These are phyloP conservation scores for Tor tambroides DNA, from an alignment of 2,113 vertebrate species.

Conservation along the genomic window DNA sequence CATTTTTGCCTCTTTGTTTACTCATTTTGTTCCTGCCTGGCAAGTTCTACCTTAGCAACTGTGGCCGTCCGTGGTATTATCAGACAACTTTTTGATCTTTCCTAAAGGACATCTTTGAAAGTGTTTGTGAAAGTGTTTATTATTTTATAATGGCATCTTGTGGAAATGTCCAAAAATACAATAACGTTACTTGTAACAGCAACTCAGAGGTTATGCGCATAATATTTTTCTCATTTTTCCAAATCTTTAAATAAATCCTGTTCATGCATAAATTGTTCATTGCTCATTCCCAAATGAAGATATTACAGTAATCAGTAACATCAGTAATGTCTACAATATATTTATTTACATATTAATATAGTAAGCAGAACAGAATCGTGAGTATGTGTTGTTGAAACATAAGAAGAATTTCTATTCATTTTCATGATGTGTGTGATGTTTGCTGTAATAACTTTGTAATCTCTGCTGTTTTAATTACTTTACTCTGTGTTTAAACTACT, in stretches of 20 bases:
- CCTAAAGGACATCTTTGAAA: background rate
- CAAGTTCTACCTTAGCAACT: background rate
- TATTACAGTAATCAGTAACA: background rate
- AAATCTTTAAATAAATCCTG: slow-evolving; percentile 4
- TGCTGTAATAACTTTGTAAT: background rate
- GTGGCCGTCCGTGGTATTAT: background rate
- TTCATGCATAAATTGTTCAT: background rate
- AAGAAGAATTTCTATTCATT: background rate
- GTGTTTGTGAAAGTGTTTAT: background rate
- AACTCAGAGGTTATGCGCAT: background rate
- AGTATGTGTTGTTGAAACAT: background rate
- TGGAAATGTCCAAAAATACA: background rate
- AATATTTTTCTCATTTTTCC: no score
- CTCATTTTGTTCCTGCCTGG: background rate
- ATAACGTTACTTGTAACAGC: background rate
- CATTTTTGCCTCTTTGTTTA: background rate
- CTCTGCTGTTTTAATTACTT: background rate
- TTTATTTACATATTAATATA: background rate
- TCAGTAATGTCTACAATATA: background rate
- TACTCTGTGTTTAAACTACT: background rate
- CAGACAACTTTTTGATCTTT: background rate
- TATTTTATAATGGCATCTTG: background rate
- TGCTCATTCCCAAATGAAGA: background rate
- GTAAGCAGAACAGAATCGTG: background rate
- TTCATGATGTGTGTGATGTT: background rate